Evolutionary conservation across 2,113 vertebrate genomes (phyloP), one percentile per base, ranked within the genome.

Genomic region (Aviceda subcristata): DNA sequence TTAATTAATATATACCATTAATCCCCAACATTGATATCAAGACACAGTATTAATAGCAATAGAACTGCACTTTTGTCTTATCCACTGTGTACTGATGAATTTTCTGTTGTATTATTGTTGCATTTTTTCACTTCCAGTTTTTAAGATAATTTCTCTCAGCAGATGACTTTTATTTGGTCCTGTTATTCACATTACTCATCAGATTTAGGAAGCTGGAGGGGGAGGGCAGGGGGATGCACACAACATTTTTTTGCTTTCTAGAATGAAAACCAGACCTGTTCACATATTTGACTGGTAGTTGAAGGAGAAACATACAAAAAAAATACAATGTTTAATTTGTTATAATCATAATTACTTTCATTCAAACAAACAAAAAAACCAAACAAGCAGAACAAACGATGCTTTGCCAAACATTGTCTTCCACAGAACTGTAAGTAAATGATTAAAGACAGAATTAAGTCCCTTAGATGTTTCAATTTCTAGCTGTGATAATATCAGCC

Each of bases 291-390:
- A 81, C 53, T 90, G 10, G 22, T 34, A 66, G 27, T 13, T 94
- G 23, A 97, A 93, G 77, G 94, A 82, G 68, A 95, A 96, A 88
- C 12, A 83, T 34, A 60, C 24, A 26, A 89, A 78, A 78, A 80
- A 94, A 87, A 39, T 69, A 27, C 24, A 81, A 73, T 48, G 29
- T 7, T 87, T 95, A 93, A 97, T 96, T 97, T 98, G 43, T 97
- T 96, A 55, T 77, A 83, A 91, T 84, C 38, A 48, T 82, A 97
- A 97, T 94, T 97, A 75, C 39, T 94, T 96, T 93, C 50, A 76
- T 97, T 96, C 67, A 96, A 64, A 94, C n/a, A 96, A 75, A 91
- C n/a, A 53, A 97, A 92, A 43, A 43, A 43, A 2, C 26, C 15
- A n/a, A n/a, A n/a, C 51, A 29, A 29, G n/a, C 8, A 82, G 41